Conservation (phyloP, 2,888 invertebrate species). For the Gymnosoma rotundatum region DNA sequence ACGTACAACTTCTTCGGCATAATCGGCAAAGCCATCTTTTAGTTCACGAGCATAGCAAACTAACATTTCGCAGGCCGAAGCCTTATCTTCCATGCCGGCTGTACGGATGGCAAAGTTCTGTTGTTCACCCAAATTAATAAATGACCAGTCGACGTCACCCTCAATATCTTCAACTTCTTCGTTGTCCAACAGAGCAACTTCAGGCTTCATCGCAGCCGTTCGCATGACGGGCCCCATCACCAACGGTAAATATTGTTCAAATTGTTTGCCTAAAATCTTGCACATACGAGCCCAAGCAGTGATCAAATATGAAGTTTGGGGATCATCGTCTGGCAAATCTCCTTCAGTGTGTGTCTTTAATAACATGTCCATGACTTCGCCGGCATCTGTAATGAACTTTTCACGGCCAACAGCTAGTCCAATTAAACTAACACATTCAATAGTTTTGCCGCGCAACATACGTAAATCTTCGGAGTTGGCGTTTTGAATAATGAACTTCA, state of each 20-base stretch:
- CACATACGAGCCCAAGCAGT: constrained; percentile 99
- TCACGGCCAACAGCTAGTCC: constrained; percentile 93
- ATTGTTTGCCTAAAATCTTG: constrained; percentile 93
- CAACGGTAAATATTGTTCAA: constrained; percentile 93
- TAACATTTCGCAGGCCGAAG: constrained; percentile 96
- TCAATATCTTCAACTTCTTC: constrained; percentile 91
- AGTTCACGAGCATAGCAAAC: constrained; percentile 95
- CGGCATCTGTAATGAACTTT: constrained; percentile 94
- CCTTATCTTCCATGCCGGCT: constrained; percentile 94
- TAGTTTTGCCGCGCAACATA: constrained; percentile 97
- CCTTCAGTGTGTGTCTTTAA: constrained; percentile 94
- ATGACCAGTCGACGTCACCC: constrained; percentile 92
- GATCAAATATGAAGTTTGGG: constrained; percentile 98
- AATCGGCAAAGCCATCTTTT: constrained; percentile 87
- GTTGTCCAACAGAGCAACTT: constrained; percentile 92
- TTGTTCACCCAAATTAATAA: constrained; percentile 94
- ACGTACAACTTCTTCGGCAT: constrained; percentile 89
- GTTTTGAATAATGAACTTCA: constrained; percentile 98
- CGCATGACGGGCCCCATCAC: constrained; percentile 95
- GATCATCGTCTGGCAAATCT: constrained; percentile 95
- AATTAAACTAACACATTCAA: constrained; percentile 99
- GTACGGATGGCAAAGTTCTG: constrained; percentile 96
- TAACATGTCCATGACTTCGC: constrained; percentile 97
- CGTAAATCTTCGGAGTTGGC: constrained; percentile 94
- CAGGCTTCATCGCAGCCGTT: constrained; percentile 94